phyloP scores from a whole-genome alignment of 1,140 invertebrate species.

The Drosophila prosaltans region DNA sequence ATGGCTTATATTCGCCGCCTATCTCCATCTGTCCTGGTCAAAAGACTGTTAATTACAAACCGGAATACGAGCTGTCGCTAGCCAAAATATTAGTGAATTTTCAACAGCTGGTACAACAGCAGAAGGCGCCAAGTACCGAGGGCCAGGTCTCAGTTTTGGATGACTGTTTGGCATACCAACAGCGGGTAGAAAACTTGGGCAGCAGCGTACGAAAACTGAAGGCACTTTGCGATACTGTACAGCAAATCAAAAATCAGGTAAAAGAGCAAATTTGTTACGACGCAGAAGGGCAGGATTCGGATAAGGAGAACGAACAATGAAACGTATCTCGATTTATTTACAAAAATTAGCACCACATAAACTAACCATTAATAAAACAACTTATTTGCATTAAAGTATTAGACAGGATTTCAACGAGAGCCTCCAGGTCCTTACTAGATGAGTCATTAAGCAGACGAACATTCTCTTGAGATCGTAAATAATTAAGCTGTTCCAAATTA shows the following conservation, averaged over 20 bases:
- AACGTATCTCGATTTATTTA: constrained; percentile 5
- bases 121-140: constrained; percentile 9
- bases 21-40: background rate
- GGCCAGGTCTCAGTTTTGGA: constrained; percentile 35
- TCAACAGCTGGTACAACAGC: constrained; percentile 39
- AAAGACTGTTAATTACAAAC: constrained; percentile 43
- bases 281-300: constrained; percentile 29
- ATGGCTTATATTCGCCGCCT: constrained; percentile 19
- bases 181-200: constrained; percentile 56
- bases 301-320: background rate
- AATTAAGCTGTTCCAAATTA: constrained; percentile 66
- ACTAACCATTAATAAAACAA: constrained; percentile 23
- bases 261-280: constrained; percentile 24
- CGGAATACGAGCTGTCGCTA: constrained; percentile 44
- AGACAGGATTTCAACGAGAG: constrained; percentile 61
- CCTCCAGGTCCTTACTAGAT: constrained; percentile 41
- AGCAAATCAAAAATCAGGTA: constrained; percentile 44
- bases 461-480: constrained; percentile 50
- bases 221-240: constrained; percentile 54
- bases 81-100: constrained; percentile 66
- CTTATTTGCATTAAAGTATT: constrained; percentile 62
- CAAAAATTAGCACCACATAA: too few relatives aligned
- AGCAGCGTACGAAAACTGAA: constrained; percentile 66
- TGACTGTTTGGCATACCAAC: constrained; percentile 34
- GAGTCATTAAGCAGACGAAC: constrained; percentile 38